Evolutionary conservation across 2,888 invertebrate genomes (phyloP).

Genomic region (Cylindroiulus punctatus): DNA sequence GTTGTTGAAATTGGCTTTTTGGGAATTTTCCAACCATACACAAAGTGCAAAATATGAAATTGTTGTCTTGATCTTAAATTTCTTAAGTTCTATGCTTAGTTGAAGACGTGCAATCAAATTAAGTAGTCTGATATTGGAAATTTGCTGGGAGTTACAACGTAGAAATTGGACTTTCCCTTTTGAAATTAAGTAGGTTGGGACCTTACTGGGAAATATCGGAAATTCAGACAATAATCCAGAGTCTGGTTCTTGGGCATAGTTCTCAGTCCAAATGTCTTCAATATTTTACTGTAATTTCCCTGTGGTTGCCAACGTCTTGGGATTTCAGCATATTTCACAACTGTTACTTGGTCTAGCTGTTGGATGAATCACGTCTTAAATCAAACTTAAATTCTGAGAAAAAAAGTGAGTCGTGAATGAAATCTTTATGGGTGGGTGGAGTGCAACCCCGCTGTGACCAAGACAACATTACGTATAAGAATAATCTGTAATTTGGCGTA

Average conservation of each 20-base stretch:
- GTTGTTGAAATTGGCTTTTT: no score
- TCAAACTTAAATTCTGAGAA: neutral
- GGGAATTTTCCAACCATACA: no score
- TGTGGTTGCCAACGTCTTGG: no score
- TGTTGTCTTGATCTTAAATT: no score
- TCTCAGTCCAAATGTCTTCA: neutral
- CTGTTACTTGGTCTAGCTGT: neutral
- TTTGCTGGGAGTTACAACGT: neutral
- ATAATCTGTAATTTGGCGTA: neutral
- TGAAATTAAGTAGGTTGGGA: neutral
- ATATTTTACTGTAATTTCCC: neutral
- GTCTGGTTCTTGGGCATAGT: neutral
- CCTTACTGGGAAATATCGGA: neutral
- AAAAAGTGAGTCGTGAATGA: slow-evolving; percentile 40
- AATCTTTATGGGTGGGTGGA: neutral
- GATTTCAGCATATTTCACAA: neutral
- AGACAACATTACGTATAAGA: neutral
- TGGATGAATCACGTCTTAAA: neutral
- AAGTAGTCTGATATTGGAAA: no score
- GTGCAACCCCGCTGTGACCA: neutral
- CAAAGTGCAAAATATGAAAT: no score
- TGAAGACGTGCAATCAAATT: no score
- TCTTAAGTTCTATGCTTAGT: no score
- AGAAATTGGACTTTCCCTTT: neutral
- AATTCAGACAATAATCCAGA: neutral